Conservation (phyloP, 1,140 invertebrate species). For the Anastrepha ludens region DNA sequence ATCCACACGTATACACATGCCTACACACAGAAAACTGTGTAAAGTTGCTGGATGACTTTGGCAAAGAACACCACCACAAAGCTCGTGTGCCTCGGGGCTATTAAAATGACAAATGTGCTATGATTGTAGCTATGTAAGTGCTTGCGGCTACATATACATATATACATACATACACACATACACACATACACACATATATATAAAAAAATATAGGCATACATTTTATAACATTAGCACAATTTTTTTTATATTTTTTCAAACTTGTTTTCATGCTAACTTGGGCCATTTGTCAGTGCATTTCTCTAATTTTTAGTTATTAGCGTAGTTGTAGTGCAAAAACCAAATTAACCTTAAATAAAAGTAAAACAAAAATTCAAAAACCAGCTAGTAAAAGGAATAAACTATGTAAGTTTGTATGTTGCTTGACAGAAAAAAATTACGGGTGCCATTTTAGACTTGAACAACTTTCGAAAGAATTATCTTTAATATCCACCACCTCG, state of each 20-base stretch:
- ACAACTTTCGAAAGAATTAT: too few species aligned
- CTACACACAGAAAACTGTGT: not conserved
- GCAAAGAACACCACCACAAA: not conserved
- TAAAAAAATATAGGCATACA: not conserved
- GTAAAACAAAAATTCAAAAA: not conserved
- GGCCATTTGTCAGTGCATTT: conserved; percentile 13
- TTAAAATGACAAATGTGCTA: conserved; percentile 25
- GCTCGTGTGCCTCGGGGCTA: not conserved
- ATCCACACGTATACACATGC: not conserved
- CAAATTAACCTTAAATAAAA: not conserved
- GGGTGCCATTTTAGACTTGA: too few species aligned
- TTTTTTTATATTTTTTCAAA: not conserved
- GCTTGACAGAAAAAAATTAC: too few species aligned
- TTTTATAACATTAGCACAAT: not conserved
- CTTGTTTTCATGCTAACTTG: not conserved
- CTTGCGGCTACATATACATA: not conserved
- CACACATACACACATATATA: not conserved
- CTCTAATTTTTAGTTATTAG: not conserved
- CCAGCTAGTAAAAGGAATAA: too few species aligned
- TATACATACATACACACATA: not conserved
- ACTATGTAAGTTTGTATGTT: too few species aligned
- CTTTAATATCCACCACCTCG: too few species aligned
- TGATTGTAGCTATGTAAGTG: not conserved
- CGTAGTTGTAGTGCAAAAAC: not conserved
- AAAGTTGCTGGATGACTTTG: not conserved